Evolutionary conservation across 2,797 vertebrate genomes (phyloP).

Genomic region (Cottoperca gobio): DNA sequence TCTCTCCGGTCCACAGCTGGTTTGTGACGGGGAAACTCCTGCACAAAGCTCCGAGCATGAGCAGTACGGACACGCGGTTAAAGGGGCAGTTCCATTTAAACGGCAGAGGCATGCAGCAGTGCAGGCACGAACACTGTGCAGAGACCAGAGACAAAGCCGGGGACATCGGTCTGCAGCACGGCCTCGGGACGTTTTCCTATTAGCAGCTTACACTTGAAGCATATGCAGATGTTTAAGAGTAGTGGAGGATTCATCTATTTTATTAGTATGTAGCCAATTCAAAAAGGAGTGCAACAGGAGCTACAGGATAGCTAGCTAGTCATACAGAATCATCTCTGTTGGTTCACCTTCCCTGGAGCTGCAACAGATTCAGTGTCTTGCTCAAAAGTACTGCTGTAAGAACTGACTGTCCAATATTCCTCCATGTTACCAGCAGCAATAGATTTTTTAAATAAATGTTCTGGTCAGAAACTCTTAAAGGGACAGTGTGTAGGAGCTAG

Average conservation of each 20-base stretch:
- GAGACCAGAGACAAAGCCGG: constrained; percentile 40
- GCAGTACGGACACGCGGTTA: constrained; percentile 66
- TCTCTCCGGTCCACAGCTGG: constrained; percentile 56
- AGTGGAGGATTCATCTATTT: neutral
- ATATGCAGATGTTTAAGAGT: neutral
- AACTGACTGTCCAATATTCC: neutral
- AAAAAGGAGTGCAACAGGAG: neutral
- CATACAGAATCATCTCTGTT: too few species aligned
- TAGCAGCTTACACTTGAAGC: neutral
- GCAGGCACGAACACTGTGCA: neutral
- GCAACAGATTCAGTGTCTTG: neutral
- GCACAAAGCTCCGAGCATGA: constrained; percentile 71
- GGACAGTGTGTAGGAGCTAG: too few species aligned
- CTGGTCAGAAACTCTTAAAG: too few species aligned
- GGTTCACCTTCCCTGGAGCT: too few species aligned
- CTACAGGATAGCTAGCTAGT: neutral
- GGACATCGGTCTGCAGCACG: neutral
- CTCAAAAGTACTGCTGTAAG: neutral
- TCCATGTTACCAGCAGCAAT: neutral
- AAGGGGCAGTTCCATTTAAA: constrained; percentile 67
- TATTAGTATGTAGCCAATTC: neutral
- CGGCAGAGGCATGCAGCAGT: constrained; percentile 2
- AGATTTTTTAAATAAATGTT: too few species aligned
- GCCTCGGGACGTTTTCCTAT: neutral
- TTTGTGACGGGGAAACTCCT: constrained; percentile 51